Base-by-base conservation (phyloP, 2,888 invertebrate genomes). In the Orthosia gracilis region DNA sequence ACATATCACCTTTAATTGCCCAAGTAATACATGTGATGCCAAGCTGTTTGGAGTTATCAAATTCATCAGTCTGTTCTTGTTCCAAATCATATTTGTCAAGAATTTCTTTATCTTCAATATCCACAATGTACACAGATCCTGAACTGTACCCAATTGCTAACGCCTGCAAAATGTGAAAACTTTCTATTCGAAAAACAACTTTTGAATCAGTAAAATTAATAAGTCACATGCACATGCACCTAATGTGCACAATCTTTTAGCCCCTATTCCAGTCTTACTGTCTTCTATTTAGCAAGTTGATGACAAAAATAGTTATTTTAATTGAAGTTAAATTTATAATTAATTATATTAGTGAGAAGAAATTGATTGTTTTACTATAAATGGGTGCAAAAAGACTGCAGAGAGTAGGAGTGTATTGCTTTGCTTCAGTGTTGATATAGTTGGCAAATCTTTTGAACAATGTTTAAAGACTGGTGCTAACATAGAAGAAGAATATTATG, bases 51-150 rank as follows among this genome's bases (percentile, higher is more conserved):
- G 88, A 82, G 76, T 92, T 93, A 69, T 96, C 94, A 84, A 97
- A 96, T 69, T 97, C 94, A 86, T 94, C 92, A 54, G 95, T 91
- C 50, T 94, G 93, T 68, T 97, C 93, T 75, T 88, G 89, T 67
- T 94, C 92, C 80, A 96, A 91, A 78, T 96, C 94, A 88, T 97
- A 96, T 50, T 97, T 97, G 84, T 98, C 98, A 17, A 99, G 96
- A 73, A 98, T 96, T 87, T 98, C 98, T 89, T 98, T 98, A 87
- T 98, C 98, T 94, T 99, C 99, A 66, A 99, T 98, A 92, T 98
- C 98, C 58, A 98, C 97, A 62, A 99, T 96, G 49, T 97, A 96
- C 2, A 98, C 97, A 88, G 97, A 97, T 17, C 98, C 98, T 91
- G 97, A 97, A 91, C 97, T 97, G 85, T 98, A 98, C 7, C 97